Conservation (phyloP, 2,113 vertebrate species). For the Dromiciops gliroides region DNA sequence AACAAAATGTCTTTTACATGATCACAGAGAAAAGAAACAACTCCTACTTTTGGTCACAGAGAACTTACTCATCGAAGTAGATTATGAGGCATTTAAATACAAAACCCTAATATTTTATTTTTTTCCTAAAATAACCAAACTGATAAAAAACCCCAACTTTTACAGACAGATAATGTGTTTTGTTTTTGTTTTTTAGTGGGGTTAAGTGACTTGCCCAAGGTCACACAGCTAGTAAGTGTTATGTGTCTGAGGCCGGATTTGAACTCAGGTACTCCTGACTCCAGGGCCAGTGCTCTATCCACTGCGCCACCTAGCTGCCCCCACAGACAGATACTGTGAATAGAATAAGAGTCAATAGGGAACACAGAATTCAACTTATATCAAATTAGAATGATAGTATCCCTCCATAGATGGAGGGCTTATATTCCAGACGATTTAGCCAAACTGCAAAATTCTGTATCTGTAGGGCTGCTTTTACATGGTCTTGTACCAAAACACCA, state of each 20-base stretch:
- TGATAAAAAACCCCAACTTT: background rate
- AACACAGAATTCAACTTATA: background rate
- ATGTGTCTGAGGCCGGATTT: no score
- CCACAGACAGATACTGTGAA: no score
- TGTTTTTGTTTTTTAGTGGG: no score
- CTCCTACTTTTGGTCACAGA: background rate
- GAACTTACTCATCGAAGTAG: background rate
- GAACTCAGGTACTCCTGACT: no score
- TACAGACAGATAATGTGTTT: background rate
- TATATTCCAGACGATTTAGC: background rate
- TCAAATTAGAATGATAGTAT: background rate
- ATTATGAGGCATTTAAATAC: background rate
- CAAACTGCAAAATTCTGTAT: background rate
- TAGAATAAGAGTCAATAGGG: background rate
- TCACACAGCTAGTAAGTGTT: no score
- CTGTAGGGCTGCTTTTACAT: background rate
- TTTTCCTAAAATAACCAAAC: background rate
- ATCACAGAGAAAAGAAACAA: background rate
- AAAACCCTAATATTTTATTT: background rate
- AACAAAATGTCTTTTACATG: background rate
- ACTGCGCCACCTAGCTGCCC: no score
- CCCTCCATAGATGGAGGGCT: background rate
- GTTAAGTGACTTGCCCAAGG: no score
- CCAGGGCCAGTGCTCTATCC: no score
- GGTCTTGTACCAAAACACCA: background rate